Evolutionary conservation across 2,113 vertebrate genomes (phyloP).

Genomic region (Chascanopsetta lugubris): DNA sequence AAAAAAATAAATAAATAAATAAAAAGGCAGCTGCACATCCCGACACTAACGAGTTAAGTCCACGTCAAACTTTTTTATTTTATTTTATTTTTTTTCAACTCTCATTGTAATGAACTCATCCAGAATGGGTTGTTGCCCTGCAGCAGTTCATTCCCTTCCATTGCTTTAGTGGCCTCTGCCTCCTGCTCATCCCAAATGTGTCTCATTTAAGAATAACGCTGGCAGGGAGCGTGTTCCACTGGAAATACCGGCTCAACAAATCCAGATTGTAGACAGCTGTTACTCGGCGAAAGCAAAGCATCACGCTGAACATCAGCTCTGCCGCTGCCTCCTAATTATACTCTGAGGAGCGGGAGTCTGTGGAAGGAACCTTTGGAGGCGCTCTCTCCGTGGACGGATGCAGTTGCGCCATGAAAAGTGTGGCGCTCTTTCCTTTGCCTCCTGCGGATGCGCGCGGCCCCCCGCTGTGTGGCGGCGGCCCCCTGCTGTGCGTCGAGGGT

Average conservation of each 20-base stretch:
- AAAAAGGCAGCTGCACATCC: too few relatives aligned
- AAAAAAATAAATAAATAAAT: too few relatives aligned
- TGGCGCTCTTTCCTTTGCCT: slow-evolving; percentile 2
- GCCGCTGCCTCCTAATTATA: slow-evolving; percentile 29
- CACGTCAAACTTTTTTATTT: slow-evolving; percentile 40
- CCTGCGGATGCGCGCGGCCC: not conserved
- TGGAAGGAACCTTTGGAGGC: not conserved
- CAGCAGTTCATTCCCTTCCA: slow-evolving; percentile 72
- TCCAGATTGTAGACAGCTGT: slow-evolving; percentile 50
- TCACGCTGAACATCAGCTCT: slow-evolving; percentile 13
- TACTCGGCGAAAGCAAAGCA: slow-evolving; percentile 33
- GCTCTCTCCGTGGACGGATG: not conserved
- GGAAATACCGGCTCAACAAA: slow-evolving; percentile 45
- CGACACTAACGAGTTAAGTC: slow-evolving; percentile 51
- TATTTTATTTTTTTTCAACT: slow-evolving; percentile 19
- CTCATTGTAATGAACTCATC: slow-evolving; percentile 68
- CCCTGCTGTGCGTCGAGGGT: slow-evolving; percentile 42
- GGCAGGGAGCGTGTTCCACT: slow-evolving; percentile 28
- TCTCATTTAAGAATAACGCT: slow-evolving; percentile 69
- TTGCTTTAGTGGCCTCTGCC: slow-evolving; percentile 67
- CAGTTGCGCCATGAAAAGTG: not conserved
- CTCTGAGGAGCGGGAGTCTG: slow-evolving; percentile 7
- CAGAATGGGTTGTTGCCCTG: slow-evolving; percentile 71
- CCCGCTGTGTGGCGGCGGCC: slow-evolving; percentile 30
- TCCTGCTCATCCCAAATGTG: slow-evolving; percentile 66